These are phyloP conservation scores for Alaudala cheleensis DNA, from an alignment of 2,113 vertebrate genomes.

Conservation along the genomic window DNA sequence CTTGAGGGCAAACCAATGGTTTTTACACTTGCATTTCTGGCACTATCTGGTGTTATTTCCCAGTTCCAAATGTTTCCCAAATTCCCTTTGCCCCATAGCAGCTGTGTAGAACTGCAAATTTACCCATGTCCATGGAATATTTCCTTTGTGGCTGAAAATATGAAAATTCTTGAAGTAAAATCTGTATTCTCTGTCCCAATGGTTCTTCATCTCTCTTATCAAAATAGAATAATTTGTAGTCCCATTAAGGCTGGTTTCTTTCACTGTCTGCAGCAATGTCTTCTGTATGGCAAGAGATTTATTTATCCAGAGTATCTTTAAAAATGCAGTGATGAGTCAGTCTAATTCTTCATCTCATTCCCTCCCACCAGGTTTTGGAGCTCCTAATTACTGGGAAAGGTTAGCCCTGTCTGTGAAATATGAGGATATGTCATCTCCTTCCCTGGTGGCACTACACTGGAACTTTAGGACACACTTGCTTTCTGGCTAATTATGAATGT, in stretches of 20 bases:
- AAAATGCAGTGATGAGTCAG: constrained; percentile 20
- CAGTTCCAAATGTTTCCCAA: neutral
- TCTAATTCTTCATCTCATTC: neutral
- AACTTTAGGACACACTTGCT: neutral
- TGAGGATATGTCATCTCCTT: neutral
- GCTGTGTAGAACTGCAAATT: neutral
- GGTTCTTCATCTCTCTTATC: neutral
- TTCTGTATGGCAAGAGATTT: neutral
- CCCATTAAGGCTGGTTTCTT: neutral
- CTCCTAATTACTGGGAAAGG: constrained; percentile 21
- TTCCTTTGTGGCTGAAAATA: neutral
- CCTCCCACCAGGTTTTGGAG: neutral
- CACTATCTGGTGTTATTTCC: neutral
- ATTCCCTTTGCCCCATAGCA: neutral
- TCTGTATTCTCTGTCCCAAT: neutral
- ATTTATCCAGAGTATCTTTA: neutral
- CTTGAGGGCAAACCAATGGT: neutral
- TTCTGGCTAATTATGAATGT: neutral
- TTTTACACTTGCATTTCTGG: neutral
- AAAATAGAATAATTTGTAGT: neutral
- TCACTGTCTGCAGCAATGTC: neutral
- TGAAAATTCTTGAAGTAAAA: neutral
- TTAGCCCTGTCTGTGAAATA: neutral
- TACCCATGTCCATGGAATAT: neutral
- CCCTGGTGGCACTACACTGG: neutral